Evolutionary conservation across 2,113 vertebrate species (phyloP), one percentile per base, ranked within the genome.

Genomic region (Sula dactylatra): DNA sequence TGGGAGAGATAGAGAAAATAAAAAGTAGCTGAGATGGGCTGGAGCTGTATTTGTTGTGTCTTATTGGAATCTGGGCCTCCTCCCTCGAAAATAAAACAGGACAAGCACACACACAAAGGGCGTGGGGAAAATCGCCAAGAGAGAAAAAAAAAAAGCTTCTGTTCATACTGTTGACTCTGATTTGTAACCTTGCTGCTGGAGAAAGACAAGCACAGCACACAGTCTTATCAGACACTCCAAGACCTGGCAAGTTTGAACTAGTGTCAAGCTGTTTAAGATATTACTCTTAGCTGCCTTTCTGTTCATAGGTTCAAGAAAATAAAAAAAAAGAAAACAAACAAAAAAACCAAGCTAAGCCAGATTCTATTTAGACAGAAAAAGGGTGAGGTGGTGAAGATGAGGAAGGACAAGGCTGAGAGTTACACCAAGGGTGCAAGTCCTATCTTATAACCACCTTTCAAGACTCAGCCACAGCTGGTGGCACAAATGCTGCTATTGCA

Each of bases 1-100:
- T 82, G 94, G 93, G 92, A 91, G 25, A 82, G 52, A 76, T 91
- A 89, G 87, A 85, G 81, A 93, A 96, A 96, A 88, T 81, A 79
- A 94, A 94, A 97, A 79, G 65, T 82, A 93, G 42, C 62, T 92
- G 90, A 93, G 79, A 65, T 77, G 40, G 26, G 54, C 66, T 94
- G 54, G 17, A 73, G 64, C 71, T 88, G 29, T 86, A 79, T 85
- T 87, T 82, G 52, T 59, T 93, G 32, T 84, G 49, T 76, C 16
- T 86, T 93, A 82, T 61, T 90, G 49, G 73, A 87, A 89, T 76
- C 40, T 72, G 31, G 77, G 40, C 58, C 58, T 61, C 11, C 24
- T 91, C 47, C 65, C 54, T 94, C 0, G 0, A 83, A 94, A 94
- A 91, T 67, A 90, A 65, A 93, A 56, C 21, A 80, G 27, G 40